A percentile compares a stretch with the other conserved stretches of the same genome.
phyloP scores from a whole-genome alignment of 2,888 invertebrate species.

The Pristionchus exspectatus region DNA sequence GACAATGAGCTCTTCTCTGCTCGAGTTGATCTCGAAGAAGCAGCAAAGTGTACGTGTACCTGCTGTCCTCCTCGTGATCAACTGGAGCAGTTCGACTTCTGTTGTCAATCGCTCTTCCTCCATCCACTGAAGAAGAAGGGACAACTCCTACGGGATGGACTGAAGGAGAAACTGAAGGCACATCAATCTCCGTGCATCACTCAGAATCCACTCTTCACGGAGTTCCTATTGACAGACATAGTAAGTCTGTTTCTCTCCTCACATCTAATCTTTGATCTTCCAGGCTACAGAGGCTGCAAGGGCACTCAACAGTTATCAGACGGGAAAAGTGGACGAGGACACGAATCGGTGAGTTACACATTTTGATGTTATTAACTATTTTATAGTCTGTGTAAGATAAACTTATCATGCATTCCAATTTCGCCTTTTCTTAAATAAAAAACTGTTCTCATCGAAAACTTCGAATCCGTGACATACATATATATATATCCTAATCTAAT shows the following conservation, averaged over 20 bases:
- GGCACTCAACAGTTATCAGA: not conserved
- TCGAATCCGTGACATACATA: not conserved
- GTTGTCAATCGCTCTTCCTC: conserved; percentile 11
- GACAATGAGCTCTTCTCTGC: not conserved
- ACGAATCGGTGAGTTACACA: not conserved
- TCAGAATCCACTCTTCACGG: not conserved
- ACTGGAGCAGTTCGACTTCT: not conserved
- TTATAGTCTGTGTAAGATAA: not conserved
- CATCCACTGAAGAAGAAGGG: not conserved
- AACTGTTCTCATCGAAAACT: not conserved
- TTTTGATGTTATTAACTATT: too few species aligned
- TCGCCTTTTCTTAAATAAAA: not conserved
- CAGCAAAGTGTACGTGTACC: not conserved
- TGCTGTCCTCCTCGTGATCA: not conserved
- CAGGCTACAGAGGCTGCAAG: not conserved
- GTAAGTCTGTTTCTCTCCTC: not conserved
- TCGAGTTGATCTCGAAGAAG: not conserved
- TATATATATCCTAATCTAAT: not conserved
- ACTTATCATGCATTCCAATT: not conserved
- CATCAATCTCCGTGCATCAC: not conserved
- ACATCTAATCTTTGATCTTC: not conserved
- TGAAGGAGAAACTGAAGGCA: not conserved
- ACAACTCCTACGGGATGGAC: not conserved
- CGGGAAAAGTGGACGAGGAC: not conserved
- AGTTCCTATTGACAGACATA: not conserved